These are phyloP conservation scores for Holcopasites calliopsidis DNA, from an alignment of 1,140 invertebrate species.

Conservation along the genomic window DNA sequence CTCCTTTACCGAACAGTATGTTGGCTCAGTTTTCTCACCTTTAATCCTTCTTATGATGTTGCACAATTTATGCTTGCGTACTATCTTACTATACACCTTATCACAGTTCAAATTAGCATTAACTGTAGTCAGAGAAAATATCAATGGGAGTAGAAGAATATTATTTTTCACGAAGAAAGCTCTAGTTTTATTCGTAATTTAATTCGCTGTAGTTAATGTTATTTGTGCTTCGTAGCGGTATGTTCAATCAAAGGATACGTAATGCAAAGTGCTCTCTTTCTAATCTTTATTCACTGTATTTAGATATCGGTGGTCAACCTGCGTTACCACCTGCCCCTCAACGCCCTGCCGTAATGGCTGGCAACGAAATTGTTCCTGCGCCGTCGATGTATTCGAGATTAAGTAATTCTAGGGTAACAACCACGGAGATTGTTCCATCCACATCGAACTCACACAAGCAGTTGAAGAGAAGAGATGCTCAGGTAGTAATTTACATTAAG, in stretches of 20 bases:
- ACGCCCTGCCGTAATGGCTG: conserved; percentile 79
- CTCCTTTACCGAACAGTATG: conserved; percentile 68
- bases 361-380: conserved; percentile 80
- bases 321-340: conserved; percentile 77
- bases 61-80: neutral
- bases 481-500: conserved; percentile 59
- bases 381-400: conserved; percentile 65
- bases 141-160: neutral
- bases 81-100: neutral
- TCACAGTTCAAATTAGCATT: neutral
- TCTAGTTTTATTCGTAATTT: too few species aligned
- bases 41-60: conserved; percentile 20
- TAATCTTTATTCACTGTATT: neutral
- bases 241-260: neutral
- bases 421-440: conserved; percentile 79
- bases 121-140: neutral
- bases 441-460: conserved; percentile 75
- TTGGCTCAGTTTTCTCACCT: conserved; percentile 40
- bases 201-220: too few species aligned
- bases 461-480: conserved; percentile 66
- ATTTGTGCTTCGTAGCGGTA: neutral
- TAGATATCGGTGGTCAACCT: conserved; percentile 62
- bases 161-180: neutral
- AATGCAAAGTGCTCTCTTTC: neutral
- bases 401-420: conserved; percentile 65